phyloP scores from a whole-genome alignment of 53 echinoderm and acorn worm genomes.

The Echinometra lucunter region DNA sequence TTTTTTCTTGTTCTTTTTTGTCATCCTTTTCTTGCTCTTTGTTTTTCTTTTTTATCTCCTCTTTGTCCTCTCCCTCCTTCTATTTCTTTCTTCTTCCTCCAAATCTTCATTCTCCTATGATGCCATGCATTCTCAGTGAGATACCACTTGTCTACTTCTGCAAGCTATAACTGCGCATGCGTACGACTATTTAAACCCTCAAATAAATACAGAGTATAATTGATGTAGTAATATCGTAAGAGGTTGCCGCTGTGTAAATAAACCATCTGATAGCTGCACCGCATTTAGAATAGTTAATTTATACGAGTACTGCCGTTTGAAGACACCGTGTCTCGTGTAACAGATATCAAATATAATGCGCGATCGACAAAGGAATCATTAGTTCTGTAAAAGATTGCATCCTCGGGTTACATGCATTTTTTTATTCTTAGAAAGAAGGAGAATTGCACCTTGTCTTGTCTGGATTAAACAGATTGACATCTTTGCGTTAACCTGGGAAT shows the following conservation, averaged over 20 bases:
- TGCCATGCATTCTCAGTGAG: neutral
- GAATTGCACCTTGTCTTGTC: neutral
- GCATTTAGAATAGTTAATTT: conserved; percentile 31
- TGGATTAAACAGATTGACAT: neutral
- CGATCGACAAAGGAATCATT: too few relatives aligned
- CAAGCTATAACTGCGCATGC: neutral
- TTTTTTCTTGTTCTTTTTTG: too few relatives aligned
- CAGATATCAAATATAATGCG: neutral
- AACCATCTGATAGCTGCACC: neutral
- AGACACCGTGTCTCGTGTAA: neutral
- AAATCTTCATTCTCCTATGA: neutral
- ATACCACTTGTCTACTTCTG: neutral
- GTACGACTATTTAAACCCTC: conserved; percentile 20
- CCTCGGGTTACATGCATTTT: neutral
- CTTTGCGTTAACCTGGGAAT: neutral
- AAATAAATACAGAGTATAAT: conserved; percentile 8
- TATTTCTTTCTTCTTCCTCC: too few relatives aligned
- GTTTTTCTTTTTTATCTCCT: neutral
- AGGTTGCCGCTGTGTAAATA: conserved; percentile 45
- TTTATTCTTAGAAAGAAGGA: too few relatives aligned
- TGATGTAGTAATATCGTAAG: conserved; percentile 42
- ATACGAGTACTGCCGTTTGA: neutral
- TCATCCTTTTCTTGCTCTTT: too few relatives aligned
- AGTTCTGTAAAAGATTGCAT: neutral
- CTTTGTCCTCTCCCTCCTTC: neutral